phyloP scores from a whole-genome alignment of 2,888 invertebrate species.

The Norana najaformis region DNA sequence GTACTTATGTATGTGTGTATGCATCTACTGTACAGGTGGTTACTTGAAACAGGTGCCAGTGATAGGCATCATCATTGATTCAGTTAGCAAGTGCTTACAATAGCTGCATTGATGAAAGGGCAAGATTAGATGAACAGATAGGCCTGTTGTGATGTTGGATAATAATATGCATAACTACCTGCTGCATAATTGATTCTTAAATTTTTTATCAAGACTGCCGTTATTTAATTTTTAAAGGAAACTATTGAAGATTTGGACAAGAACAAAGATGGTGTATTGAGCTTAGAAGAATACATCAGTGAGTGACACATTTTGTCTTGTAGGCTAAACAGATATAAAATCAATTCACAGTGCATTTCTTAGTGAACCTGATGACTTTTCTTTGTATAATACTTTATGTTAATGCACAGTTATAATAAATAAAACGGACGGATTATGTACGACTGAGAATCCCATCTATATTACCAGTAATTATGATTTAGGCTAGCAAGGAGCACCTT shows the following conservation, averaged over 20 bases:
- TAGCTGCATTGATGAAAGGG: background rate
- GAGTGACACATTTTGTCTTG: background rate
- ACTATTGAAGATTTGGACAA: conserved; percentile 97
- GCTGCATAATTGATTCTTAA: background rate
- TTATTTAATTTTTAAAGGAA: conserved; percentile 67
- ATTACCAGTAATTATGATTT: background rate
- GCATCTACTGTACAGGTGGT: background rate
- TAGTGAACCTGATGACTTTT: background rate
- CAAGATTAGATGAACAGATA: conserved; percentile 13
- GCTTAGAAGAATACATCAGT: conserved; percentile 83
- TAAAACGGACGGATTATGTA: background rate
- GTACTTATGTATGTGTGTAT: too few species aligned
- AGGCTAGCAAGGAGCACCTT: background rate
- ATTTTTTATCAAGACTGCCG: background rate
- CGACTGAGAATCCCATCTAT: background rate
- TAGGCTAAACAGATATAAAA: background rate
- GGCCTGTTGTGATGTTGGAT: background rate
- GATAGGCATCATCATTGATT: conserved; percentile 6
- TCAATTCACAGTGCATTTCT: too few species aligned
- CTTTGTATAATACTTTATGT: background rate
- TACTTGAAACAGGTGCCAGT: background rate
- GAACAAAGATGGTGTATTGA: conserved; percentile 89
- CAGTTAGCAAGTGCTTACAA: background rate
- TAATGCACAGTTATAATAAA: background rate
- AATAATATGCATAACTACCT: background rate